Evolutionary conservation across 2,797 vertebrate species (phyloP).

Genomic region (Pseudocheirus occidentalis): DNA sequence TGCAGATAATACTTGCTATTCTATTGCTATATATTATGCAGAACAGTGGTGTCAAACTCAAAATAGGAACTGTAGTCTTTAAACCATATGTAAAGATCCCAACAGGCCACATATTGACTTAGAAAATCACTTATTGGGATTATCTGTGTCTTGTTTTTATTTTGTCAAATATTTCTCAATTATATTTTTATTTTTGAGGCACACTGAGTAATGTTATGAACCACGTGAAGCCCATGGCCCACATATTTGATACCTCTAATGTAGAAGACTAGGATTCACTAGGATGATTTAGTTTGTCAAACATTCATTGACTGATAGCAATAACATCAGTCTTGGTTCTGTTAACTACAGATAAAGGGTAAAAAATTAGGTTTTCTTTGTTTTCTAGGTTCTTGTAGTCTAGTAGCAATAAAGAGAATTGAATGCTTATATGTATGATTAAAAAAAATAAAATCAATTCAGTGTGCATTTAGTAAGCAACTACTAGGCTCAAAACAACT

Average conservation of each 20-base stretch:
- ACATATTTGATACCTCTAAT: neutral
- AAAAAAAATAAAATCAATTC: neutral
- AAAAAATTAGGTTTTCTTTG: neutral
- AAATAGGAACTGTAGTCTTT: neutral
- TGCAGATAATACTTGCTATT: neutral
- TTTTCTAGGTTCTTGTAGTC: neutral
- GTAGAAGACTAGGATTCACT: neutral
- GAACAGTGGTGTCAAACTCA: neutral
- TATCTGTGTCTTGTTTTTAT: neutral
- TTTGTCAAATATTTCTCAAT: neutral
- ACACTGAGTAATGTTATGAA: neutral
- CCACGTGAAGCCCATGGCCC: neutral
- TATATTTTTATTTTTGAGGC: neutral
- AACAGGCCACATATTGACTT: neutral
- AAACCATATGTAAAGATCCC: neutral
- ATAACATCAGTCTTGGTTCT: neutral
- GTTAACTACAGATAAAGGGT: neutral
- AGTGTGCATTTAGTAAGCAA: neutral
- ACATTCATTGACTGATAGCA: neutral
- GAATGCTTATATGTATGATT: neutral
- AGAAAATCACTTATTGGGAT: neutral
- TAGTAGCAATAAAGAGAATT: neutral
- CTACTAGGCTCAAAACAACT: neutral
- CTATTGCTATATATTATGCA: neutral
- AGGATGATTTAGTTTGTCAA: neutral